Base-by-base conservation (phyloP, 2,888 invertebrate genomes). In the Physocephala rufipes region DNA sequence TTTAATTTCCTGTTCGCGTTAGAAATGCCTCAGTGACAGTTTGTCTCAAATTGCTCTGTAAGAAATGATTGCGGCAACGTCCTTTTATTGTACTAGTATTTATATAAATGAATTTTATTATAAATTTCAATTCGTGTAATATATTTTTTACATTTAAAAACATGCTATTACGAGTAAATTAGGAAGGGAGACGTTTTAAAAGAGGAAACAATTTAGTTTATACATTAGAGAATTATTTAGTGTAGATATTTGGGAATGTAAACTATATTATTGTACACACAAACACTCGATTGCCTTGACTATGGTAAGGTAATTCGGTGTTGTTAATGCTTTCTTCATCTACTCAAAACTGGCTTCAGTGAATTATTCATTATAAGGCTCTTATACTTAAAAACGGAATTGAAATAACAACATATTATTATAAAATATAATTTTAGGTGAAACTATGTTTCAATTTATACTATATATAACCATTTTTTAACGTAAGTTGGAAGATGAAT, bases 81-180 rank as follows among this genome's bases (percentile, higher is more conserved):
- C 30, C 19, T 61, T 61, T 28, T 45, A 30, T 36, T 51, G 36
- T 66, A 36, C 53, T 59, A 67, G 61, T 67, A 67, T 61, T 43
- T 67, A 43, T 55, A 55, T 36, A 36, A 7, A 36, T 36, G 36
- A 9, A 36, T 62, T 62, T 68, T 68, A 62, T 51, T 61, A 62
- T 66, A 30, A 66, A 68, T 61, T 62, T 62, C 51, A 28, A 49
- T 67, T 67, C 21, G 59, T 5, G 51, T 68, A 68, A 62, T 51
- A 51, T 68, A 62, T 62, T 45, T 58, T 36, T 26, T 30, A 62
- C 62, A 19, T 9, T 45, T 30, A 58, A 67, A 55, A 58, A 47
- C 59, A 58, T 45, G 36, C 36, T 45, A 67, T 58, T 45, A 59
- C 21, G 45, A 58, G 58, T 36, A 43, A 67, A 49, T 43, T 36